Evolutionary conservation across 1,140 invertebrate genomes (phyloP).

Genomic region (Sipha flava): DNA sequence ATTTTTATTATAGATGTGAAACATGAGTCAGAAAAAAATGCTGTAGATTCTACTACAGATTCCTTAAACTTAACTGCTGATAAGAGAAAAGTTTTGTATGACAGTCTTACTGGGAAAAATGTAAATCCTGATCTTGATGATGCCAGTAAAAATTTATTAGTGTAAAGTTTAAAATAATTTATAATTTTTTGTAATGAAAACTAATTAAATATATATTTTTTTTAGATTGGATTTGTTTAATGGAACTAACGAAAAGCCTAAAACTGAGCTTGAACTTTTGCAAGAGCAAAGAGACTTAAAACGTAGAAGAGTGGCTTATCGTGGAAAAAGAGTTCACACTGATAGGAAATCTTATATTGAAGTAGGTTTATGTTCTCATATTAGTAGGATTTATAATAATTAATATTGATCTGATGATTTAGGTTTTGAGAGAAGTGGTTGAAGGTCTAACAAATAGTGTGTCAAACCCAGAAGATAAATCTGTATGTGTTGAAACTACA

Average conservation of each 20-base stretch:
- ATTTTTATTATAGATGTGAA: conserved; percentile 24
- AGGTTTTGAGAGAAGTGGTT: conserved; percentile 30
- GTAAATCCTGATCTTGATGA: not conserved
- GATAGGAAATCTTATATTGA: conserved; percentile 33
- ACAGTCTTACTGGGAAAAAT: not conserved
- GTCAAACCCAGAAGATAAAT: not conserved
- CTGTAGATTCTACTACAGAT: conserved; percentile 14
- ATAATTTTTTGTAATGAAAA: not conserved
- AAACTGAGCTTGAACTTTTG: conserved; percentile 19
- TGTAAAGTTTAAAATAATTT: not conserved
- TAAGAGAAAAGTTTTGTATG: conserved; percentile 5
- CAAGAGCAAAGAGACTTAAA: conserved; percentile 32
- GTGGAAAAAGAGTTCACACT: conserved; percentile 29
- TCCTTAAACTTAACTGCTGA: conserved; percentile 13
- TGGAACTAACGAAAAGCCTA: not conserved
- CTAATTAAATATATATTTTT: not conserved
- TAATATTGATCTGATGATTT: not conserved
- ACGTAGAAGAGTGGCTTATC: conserved; percentile 31
- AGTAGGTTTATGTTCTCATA: not conserved
- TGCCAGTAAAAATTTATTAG: not conserved
- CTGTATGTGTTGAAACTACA: not conserved
- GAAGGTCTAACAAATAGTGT: conserved; percentile 17
- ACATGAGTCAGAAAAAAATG: not conserved
- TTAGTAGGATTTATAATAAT: not conserved
- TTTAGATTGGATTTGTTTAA: not conserved